Percentiles rank a stretch among this genome's conserved stretches.
Conservation (phyloP, 2,113 vertebrate genomes). For the Oreochromis spilurus region DNA sequence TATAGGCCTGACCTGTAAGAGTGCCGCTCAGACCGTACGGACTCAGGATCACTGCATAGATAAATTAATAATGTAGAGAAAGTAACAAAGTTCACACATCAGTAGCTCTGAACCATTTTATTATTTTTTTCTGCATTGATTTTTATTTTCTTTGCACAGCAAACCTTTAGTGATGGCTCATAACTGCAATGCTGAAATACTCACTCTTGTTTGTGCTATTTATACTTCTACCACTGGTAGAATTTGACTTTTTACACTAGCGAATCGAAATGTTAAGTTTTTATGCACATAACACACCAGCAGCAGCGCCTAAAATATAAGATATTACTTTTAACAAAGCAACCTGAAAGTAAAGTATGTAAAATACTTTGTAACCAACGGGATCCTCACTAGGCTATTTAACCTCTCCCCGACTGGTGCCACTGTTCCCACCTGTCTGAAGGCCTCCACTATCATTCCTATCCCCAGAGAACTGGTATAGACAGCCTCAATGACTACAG, state of each 20-base stretch:
- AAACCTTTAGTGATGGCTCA: not conserved
- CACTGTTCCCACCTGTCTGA: not conserved
- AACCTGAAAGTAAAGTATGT: not conserved
- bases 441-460: not conserved
- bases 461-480: not conserved
- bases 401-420: not conserved
- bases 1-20: constrained; percentile 90
- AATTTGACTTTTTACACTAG: not conserved
- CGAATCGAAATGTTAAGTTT: not conserved
- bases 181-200: not conserved
- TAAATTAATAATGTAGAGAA: not conserved
- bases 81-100: not conserved
- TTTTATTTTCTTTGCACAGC: not conserved
- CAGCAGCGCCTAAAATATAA: not conserved
- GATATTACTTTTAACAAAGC: not conserved
- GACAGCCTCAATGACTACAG: not conserved
- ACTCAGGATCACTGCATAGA: constrained; percentile 84
- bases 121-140: not conserved
- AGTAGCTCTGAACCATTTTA: not conserved
- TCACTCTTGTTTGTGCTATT: not conserved
- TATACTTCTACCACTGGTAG: not conserved
- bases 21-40: constrained; percentile 93
- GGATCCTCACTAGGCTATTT: not conserved
- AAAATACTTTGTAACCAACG: not conserved
- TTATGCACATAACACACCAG: not conserved